Base-by-base conservation (phyloP, 2,797 vertebrate species). In the Xerus rutilus region DNA sequence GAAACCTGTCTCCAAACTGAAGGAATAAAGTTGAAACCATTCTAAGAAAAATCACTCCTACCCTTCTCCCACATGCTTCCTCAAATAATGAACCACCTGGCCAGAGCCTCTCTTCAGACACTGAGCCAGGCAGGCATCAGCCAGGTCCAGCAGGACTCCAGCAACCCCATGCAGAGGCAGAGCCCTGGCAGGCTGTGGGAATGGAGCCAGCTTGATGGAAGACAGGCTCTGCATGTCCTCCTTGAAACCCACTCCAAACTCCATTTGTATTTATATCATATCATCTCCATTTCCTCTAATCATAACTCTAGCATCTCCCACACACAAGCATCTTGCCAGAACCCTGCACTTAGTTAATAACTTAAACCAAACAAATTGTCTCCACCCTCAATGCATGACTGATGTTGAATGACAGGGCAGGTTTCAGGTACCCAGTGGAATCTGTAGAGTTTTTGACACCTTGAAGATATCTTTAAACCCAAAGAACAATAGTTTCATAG, bases 381-480 rank as follows among this genome's bases (percentile, higher is more conserved):
- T 94, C 70, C 30, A 57, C 86, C 72, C 49, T 70, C 14, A 1
- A 12, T 57, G 9, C 30, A 2, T 81, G 47, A 25, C 59, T 73
- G 86, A 32, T 49, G 43, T 65, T 59, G 32, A 91, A 57, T 82
- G 86, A 39, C 54, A 69, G 79, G 62, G 39, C 49, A 67, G 35
- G 52, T 93, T 91, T 89, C 39, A 69, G 77, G 62, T 83, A n/a
- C 69, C 82, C n/a, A 20, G 35, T 88, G 43, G 70, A 79, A 70
- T 89, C 70, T 43, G 17, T 62, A 89, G 30, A 81, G 81, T 35
- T 81, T 96, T 69, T 79, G 73, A 88, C 13, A 77, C 78, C 21
- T 30, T 43, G 10, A 82, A 77, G 81, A 20, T 91, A 49, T 45
- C 82, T 93, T 95, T 97, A 97, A 91, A 87, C 30, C 30, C 64